A percentile compares a stretch with the other conserved stretches of the same genome.
Evolutionary conservation across 1,140 invertebrate species (phyloP).

Genomic region (Paraescarpia echinospica): DNA sequence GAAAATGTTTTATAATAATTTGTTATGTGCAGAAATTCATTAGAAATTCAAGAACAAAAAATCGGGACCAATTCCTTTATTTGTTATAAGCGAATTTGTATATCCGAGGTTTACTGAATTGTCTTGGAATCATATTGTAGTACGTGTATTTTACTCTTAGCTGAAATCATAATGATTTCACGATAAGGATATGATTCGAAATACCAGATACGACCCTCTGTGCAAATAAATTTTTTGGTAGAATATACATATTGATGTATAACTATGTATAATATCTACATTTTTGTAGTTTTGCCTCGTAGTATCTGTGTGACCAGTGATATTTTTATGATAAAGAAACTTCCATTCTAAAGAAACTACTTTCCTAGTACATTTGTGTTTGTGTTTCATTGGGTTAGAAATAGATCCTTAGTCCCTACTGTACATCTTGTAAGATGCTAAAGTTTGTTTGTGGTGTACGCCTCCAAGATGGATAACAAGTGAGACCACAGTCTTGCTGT

Average conservation of each 20-base stretch:
- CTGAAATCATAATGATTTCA: neutral
- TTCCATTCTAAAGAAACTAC: constrained; percentile 6
- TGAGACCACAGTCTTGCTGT: too few relatives aligned
- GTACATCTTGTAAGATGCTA: too few relatives aligned
- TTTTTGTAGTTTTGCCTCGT: constrained; percentile 5
- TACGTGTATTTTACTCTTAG: neutral
- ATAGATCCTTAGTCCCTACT: neutral
- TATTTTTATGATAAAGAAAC: neutral
- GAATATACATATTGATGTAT: constrained; percentile 6
- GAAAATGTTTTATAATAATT: too few relatives aligned
- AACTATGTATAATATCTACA: neutral
- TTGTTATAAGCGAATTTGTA: too few relatives aligned
- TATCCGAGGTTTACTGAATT: neutral
- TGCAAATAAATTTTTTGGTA: neutral
- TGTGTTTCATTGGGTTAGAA: neutral
- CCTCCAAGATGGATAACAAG: too few relatives aligned
- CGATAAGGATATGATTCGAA: neutral
- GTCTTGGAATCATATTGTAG: neutral
- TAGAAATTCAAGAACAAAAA: too few relatives aligned
- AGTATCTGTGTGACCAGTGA: constrained; percentile 4
- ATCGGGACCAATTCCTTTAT: too few relatives aligned
- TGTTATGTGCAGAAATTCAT: too few relatives aligned
- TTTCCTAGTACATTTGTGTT: neutral
- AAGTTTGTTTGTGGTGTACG: too few relatives aligned
- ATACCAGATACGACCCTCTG: neutral